Conservation (phyloP, 2,797 vertebrate genomes). For the Manis pentadactyla region DNA sequence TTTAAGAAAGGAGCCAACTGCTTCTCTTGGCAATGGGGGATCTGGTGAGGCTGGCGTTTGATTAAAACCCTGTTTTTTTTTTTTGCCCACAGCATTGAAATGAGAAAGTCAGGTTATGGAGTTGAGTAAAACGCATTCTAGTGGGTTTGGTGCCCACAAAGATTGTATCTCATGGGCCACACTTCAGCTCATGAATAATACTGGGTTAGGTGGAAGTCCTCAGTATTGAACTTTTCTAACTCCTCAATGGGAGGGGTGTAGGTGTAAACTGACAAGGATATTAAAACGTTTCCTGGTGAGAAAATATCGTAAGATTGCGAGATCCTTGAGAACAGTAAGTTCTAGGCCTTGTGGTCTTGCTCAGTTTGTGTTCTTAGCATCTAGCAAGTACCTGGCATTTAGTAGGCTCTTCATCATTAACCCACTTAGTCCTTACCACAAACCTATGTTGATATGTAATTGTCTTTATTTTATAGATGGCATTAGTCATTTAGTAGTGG, state of each 20-base stretch:
- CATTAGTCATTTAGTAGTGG: not conserved
- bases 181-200: not conserved
- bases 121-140: not conserved
- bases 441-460: not conserved
- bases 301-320: not conserved
- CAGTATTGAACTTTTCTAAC: not conserved
- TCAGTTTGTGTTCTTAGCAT: not conserved
- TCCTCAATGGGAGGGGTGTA: not conserved
- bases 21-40: slow-evolving; percentile 3
- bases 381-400: not conserved
- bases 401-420: not conserved
- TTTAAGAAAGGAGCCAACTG: slow-evolving; percentile 23
- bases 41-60: not conserved
- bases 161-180: not conserved
- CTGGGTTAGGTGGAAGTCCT: not conserved
- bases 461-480: not conserved
- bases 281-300: not conserved
- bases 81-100: not conserved
- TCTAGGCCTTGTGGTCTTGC: not conserved
- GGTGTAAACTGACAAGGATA: not conserved
- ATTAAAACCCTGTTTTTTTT: not conserved
- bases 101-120: not conserved
- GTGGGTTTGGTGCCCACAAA: not conserved
- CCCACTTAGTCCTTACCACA: not conserved
- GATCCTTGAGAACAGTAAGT: not conserved